Percentiles rank a stretch among this genome's conserved stretches.
phyloP scores from a whole-genome alignment of 2,888 invertebrate genomes.

The Lithodes maja region DNA sequence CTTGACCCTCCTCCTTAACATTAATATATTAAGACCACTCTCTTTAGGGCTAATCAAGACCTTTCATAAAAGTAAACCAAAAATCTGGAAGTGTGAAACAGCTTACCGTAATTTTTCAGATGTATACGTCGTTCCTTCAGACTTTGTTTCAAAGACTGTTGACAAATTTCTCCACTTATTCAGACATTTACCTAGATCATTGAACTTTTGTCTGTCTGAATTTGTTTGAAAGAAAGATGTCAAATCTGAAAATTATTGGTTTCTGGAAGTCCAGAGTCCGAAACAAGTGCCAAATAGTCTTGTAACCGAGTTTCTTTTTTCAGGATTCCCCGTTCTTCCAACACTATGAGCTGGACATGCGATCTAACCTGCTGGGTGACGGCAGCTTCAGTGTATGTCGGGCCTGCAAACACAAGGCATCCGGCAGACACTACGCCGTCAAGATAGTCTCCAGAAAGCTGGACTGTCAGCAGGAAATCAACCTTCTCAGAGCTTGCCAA shows the following conservation, averaged over 20 bases:
- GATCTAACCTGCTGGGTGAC: conserved; percentile 85
- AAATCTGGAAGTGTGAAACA: no score
- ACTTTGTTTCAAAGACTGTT: no score
- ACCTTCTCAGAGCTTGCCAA: conserved; percentile 87
- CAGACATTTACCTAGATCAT: no score
- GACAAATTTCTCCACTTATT: no score
- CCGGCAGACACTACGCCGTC: conserved; percentile 87
- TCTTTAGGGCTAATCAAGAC: no score
- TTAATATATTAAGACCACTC: no score
- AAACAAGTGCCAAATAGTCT: background rate
- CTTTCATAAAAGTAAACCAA: no score
- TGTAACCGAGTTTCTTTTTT: background rate
- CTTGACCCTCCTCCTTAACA: no score
- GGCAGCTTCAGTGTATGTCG: conserved; percentile 93
- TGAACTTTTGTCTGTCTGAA: no score
- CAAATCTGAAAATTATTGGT: background rate
- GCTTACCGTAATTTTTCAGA: no score
- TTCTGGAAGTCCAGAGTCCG: no score
- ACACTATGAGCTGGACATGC: conserved; percentile 84
- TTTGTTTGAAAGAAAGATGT: conserved; percentile 5
- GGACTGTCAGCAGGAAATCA: conserved; percentile 84
- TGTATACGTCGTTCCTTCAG: no score
- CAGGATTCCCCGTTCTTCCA: conserved; percentile 91
- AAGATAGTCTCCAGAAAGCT: conserved; percentile 85
- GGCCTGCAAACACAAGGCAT: conserved; percentile 84